phyloP scores from a whole-genome alignment of 2,113 vertebrate genomes.

The Hipposideros armiger region DNA sequence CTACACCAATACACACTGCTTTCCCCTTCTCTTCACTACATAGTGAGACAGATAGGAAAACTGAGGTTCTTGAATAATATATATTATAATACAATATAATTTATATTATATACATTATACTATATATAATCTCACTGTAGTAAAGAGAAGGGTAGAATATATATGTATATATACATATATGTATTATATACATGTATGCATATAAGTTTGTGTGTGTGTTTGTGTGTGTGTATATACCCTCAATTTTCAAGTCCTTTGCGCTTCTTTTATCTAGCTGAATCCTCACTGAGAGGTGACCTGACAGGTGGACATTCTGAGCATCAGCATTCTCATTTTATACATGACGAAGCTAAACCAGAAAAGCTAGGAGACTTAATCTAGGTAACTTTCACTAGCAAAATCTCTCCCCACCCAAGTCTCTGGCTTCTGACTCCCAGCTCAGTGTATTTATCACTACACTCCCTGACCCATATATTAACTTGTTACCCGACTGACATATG shows the following conservation, averaged over 20 bases:
- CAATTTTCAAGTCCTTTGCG: not conserved
- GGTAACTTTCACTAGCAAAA: not conserved
- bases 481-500: not conserved
- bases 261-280: constrained; percentile 26
- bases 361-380: not conserved
- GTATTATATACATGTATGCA: too few relatives aligned
- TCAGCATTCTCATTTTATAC: not conserved
- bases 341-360: constrained; percentile 44
- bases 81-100: too few relatives aligned
- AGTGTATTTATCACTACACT: not conserved
- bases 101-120: not conserved
- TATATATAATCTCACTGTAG: not conserved
- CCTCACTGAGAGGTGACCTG: not conserved
- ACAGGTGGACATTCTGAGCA: not conserved
- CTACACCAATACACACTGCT: not conserved
- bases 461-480: not conserved
- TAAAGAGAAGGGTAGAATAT: not conserved
- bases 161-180: not conserved
- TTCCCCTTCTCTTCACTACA: not conserved
- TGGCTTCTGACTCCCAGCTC: constrained; percentile 15
- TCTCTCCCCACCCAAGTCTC: not conserved
- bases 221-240: not conserved
- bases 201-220: too few relatives aligned
- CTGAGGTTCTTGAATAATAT: not conserved
- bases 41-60: not conserved